Conservation (phyloP, 2,888 invertebrate species). For the Ophraella communa region DNA sequence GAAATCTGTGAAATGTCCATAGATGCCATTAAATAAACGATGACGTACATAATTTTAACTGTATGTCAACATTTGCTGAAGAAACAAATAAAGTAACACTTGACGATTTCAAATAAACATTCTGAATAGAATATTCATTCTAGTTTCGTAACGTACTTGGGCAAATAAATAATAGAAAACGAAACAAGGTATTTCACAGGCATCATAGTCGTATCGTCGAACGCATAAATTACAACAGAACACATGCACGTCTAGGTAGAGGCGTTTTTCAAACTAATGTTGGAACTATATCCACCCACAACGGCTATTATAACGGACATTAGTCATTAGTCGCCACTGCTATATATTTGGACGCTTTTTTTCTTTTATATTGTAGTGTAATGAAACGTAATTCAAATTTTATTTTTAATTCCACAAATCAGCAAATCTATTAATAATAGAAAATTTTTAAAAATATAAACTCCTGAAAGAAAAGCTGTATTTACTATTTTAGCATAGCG, state of each 20-base stretch:
- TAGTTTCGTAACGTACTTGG: slow-evolving; percentile 10
- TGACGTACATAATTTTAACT: neutral
- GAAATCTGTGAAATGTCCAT: neutral
- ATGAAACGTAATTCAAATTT: neutral
- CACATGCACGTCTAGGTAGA: slow-evolving; percentile 39
- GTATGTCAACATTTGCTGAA: neutral
- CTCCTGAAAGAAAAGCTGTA: no score
- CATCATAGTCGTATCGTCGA: slow-evolving; percentile 19
- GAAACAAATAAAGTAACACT: neutral
- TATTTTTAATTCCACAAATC: neutral
- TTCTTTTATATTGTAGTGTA: neutral
- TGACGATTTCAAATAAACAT: slow-evolving; percentile 4
- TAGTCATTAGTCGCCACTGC: slow-evolving; percentile 41
- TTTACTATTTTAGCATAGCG: no score
- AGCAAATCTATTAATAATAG: neutral
- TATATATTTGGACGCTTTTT: neutral
- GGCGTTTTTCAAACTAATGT: slow-evolving; percentile 45
- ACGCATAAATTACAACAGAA: slow-evolving; percentile 34
- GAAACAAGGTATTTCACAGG: slow-evolving; percentile 30
- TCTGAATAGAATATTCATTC: slow-evolving; percentile 16
- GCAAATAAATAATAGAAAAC: slow-evolving; percentile 29
- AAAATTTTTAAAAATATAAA: no score
- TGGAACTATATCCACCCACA: slow-evolving; percentile 46
- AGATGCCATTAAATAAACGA: neutral
- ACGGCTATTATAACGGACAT: slow-evolving; percentile 43